Evolutionary conservation across 2,888 invertebrate genomes (phyloP).

Genomic region (Listrodromus nycthemerus): DNA sequence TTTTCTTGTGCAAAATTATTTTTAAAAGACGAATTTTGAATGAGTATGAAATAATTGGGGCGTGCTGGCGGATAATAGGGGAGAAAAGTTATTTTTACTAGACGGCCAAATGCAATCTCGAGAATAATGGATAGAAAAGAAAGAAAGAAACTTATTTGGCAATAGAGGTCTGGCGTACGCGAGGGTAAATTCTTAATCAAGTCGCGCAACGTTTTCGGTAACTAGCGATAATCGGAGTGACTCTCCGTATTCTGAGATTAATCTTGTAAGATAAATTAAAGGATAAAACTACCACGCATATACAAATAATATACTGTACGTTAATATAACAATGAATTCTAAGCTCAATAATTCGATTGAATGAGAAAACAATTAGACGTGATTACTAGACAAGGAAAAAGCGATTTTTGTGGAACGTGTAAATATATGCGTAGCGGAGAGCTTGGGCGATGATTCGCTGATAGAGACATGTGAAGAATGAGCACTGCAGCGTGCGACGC

Average conservation of each 20-base stretch:
- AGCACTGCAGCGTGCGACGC: constrained; percentile 52
- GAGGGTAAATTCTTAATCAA: constrained; percentile 70
- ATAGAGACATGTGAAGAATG: constrained; percentile 18
- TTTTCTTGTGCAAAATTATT: constrained; percentile 76
- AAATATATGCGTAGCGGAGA: constrained; percentile 51
- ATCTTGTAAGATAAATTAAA: constrained; percentile 74
- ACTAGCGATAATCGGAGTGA: constrained; percentile 48
- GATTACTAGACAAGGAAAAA: constrained; percentile 24
- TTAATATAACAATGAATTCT: constrained; percentile 72
- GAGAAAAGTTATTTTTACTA: constrained; percentile 76
- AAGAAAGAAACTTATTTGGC: constrained; percentile 36
- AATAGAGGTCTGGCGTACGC: constrained; percentile 40
- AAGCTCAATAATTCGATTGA: constrained; percentile 74
- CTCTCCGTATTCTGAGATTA: constrained; percentile 71
- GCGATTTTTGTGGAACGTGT: constrained; percentile 47
- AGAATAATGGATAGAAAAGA: constrained; percentile 29
- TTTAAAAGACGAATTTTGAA: constrained; percentile 70
- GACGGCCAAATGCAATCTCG: constrained; percentile 70
- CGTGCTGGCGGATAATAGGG: constrained; percentile 50
- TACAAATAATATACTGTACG: constrained; percentile 61
- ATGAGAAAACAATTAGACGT: constrained; percentile 51
- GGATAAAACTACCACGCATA: constrained; percentile 51
- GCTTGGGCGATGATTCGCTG: constrained; percentile 32
- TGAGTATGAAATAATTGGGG: constrained; percentile 56
- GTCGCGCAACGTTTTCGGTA: constrained; percentile 50